Evolutionary conservation across 2,113 vertebrate genomes (phyloP), one percentile per base, ranked within the genome.

Genomic region (Periophthalmodon schlosseri): DNA sequence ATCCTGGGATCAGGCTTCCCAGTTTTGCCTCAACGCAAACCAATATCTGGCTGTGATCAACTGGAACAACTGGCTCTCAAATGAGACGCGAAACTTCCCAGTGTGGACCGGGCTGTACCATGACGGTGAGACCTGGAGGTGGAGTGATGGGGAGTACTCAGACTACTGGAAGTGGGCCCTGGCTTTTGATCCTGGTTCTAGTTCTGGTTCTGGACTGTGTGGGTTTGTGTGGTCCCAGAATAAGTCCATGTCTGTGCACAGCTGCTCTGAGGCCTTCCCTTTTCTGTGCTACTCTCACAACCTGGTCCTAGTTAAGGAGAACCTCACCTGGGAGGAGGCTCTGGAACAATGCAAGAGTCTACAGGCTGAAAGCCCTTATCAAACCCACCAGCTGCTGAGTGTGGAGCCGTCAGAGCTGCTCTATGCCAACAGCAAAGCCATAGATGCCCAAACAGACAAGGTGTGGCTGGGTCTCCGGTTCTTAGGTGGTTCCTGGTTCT

Each of bases 261-360:
- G 15, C 58, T 61, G 58, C 58, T 61, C 58, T 28, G 58, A 61
- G 58, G 58, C 24, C 12, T 61, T 61, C 24, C 47, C n/a, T 28
- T 61, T 28, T 61, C 58, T 61, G 58, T 61, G 58, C 58, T 61
- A 28, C 24, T 15, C 58, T 61, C 58, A 61, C 23, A 61, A 61
- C 13, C 23, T 61, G 58, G 24, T 61, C 24, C 23, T 61, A 11
- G 24, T 61, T 14, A 24, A 61, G 24, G 2, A 61, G 58, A 61
- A 61, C 58, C 23, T 24, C 12, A 61, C 58, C 24, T 61, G 58
- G 58, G 58, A 61, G 58, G 23, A 61, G 58, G 58, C 58, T 61
- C 21, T 61, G 13, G 58, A 61, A 13, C 12, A 15, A 24, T 61
- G 58, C 24, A 61, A 28, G 39, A 44, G 9, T 44, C 39, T 44